Conservation (phyloP, 2,888 invertebrate species). For the Drosophila mulleri region DNA sequence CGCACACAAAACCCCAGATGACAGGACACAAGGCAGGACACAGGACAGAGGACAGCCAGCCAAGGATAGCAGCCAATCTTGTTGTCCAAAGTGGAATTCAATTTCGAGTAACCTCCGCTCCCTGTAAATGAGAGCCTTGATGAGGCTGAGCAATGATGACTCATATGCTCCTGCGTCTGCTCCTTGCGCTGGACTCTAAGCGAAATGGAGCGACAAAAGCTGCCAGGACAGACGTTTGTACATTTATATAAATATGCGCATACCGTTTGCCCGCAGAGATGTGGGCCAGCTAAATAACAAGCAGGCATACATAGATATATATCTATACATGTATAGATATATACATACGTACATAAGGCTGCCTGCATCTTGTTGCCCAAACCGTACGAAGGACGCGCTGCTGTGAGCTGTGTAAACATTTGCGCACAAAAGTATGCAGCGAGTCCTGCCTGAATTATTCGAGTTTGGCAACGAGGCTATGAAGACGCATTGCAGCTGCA, state of each 20-base stretch:
- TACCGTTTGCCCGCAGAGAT: constrained; percentile 36
- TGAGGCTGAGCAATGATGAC: constrained; percentile 46
- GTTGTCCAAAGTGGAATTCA: constrained; percentile 61
- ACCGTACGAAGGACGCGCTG: constrained; percentile 55
- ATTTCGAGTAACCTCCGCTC: constrained; percentile 49
- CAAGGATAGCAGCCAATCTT: constrained; percentile 38
- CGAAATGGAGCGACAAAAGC: constrained; percentile 19
- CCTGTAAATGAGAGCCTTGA: constrained; percentile 49
- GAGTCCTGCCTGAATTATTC: constrained; percentile 73
- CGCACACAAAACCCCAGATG: constrained; percentile 33
- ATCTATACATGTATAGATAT: not conserved
- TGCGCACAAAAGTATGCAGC: constrained; percentile 80
- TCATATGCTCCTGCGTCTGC: constrained; percentile 32
- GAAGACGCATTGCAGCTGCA: constrained; percentile 46
- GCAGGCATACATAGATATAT: constrained; percentile 4
- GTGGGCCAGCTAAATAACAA: constrained; percentile 51
- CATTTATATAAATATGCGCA: constrained; percentile 38
- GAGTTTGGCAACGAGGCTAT: constrained; percentile 55
- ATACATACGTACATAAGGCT: not conserved
- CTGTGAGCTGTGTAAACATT: constrained; percentile 73
- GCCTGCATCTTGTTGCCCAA: constrained; percentile 59
- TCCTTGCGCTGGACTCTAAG: constrained; percentile 9
- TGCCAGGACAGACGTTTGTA: constrained; percentile 22
- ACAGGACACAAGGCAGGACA: constrained; percentile 20
- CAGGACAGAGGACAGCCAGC: constrained; percentile 1